A percentile compares a stretch with the other conserved stretches of the same genome.
phyloP scores from a whole-genome alignment of 2,797 vertebrate genomes.

The Staurois parvus region DNA sequence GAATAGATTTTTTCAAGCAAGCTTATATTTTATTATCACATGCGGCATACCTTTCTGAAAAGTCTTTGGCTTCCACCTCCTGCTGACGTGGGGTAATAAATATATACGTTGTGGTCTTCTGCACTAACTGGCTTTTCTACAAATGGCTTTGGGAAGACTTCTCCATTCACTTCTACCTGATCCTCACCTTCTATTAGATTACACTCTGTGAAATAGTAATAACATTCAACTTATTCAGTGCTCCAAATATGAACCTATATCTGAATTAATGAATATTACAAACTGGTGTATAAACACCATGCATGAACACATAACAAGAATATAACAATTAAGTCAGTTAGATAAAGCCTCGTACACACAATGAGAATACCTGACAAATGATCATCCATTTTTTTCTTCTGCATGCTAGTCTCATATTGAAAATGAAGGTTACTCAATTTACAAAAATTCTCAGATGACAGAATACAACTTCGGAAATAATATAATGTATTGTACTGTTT shows the following conservation, averaged over 20 bases:
- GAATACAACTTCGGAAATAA: too few species aligned
- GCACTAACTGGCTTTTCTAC: slow-evolving; percentile 98
- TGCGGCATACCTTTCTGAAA: slow-evolving; percentile 89
- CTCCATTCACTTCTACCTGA: slow-evolving; percentile 96
- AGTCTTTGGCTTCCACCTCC: slow-evolving; percentile 97
- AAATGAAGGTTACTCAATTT: too few species aligned
- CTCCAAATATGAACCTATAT: neutral
- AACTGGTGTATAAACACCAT: neutral
- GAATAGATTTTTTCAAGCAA: too few species aligned
- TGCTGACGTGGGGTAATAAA: slow-evolving; percentile 97
- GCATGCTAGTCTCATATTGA: too few species aligned
- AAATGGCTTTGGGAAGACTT: slow-evolving; percentile 96
- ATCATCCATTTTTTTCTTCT: too few species aligned
- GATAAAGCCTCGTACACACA: too few species aligned
- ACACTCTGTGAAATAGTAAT: slow-evolving; percentile 81
- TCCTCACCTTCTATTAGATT: slow-evolving; percentile 96
- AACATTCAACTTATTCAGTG: neutral
- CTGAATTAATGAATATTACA: neutral
- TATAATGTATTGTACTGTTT: too few species aligned
- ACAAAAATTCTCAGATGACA: too few species aligned
- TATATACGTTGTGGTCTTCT: slow-evolving; percentile 98
- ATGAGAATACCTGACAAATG: too few species aligned
- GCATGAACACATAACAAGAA: neutral
- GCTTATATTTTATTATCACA: too few species aligned
- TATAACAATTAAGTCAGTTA: neutral